Base-by-base conservation (phyloP, 2,888 invertebrate species). In the Lypha dubia region DNA sequence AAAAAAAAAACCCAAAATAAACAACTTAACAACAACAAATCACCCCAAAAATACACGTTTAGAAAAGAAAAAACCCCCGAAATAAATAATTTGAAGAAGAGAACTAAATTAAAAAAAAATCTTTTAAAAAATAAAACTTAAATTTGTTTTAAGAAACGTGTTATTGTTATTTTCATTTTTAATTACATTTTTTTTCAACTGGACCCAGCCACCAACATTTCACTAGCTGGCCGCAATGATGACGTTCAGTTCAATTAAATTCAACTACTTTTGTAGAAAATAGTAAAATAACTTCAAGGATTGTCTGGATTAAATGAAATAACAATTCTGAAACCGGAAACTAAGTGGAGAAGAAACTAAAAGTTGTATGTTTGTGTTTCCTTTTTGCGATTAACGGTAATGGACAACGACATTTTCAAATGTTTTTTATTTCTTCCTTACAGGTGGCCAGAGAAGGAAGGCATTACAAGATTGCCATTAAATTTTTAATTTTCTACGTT, bases 311-410 rank as follows among this genome's bases (percentile, higher is more conserved):
- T 56, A 62, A 79, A 63, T 62, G 44, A 63, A 71, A 71, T 7
- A 9, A 17, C 71, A 41, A 70, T 15, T 63, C n/a, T 32, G 62
- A 62, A 70, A 70, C 62, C 41, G 79, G 53, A 70, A 79, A 79
- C 70, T 22, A 63, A 24, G n/a, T 53, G 8, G 13, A 46, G 46
- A 11, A 75, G 22, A 32, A 67, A 58, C 67, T 67, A 49, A 44
- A 58, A 67, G 44, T 76, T 58, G 35, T 11, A 22, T 44, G 53
- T 22, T 75, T 6, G 28, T 56, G 44, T 56, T 44, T 56, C 63
- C 75, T 41, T 51, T 22, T 17, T 17, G 24, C 46, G 13, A 41
- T 49, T 62, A 62, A 51, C 62, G 38, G 6, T 62, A 74, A 74
- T 28, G 38, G 15, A 41, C 51, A 41, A 28, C 22, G 53, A 15